A percentile compares a stretch with the other conserved stretches of the same genome.
Conservation (phyloP, 1,140 invertebrate species). For the Eriosoma lanigerum region DNA sequence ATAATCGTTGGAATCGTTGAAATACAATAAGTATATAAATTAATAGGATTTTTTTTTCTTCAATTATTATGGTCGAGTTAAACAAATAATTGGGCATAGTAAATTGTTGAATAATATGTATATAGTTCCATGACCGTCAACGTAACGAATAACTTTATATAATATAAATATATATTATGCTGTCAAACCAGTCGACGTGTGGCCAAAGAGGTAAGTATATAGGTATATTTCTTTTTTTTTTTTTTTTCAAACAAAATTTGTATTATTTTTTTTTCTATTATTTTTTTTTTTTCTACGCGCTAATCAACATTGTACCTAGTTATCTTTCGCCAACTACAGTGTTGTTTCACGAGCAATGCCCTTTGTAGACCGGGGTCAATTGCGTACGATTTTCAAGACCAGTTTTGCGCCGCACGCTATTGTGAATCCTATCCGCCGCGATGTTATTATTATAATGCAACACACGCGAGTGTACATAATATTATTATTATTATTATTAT, state of each 20-base stretch:
- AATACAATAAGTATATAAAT: no score
- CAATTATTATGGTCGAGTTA: not conserved
- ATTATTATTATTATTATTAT: constrained; percentile 19
- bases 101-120: constrained; percentile 28
- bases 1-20: no score
- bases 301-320: not conserved
- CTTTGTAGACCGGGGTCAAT: constrained; percentile 37
- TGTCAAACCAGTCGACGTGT: not conserved
- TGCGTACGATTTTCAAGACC: constrained; percentile 48
- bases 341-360: constrained; percentile 48
- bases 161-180: not conserved
- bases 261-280: not conserved
- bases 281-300: not conserved
- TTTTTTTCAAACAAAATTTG: not conserved
- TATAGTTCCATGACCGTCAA: constrained; percentile 17
- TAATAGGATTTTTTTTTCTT: no score
- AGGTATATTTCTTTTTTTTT: no score
- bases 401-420: constrained; percentile 33
- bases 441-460: not conserved
- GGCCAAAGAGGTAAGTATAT: not conserved
- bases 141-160: not conserved
- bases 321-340: constrained; percentile 16
- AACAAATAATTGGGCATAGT: constrained; percentile 4
- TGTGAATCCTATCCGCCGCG: not conserved
- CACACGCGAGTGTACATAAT: no score